Percentiles rank a stretch among this genome's conserved stretches.
Evolutionary conservation across 2,888 invertebrate species (phyloP).

Genomic region (Athalia rosae): DNA sequence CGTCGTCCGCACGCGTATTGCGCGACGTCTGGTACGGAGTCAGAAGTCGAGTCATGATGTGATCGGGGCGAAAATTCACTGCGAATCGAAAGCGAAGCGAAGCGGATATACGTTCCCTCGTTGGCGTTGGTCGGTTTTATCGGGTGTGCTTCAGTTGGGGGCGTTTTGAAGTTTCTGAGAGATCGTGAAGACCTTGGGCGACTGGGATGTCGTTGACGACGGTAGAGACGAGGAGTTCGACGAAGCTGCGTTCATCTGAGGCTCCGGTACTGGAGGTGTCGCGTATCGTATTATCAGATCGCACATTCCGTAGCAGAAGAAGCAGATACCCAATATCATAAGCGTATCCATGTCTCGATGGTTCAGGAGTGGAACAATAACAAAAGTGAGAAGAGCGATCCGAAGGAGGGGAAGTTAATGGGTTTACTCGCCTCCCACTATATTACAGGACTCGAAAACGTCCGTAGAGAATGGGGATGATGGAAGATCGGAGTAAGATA

Average conservation of each 20-base stretch:
- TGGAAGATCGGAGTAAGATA: too few species aligned
- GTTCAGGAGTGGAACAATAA: not conserved
- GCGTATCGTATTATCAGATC: conserved; percentile 75
- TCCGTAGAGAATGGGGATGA: too few species aligned
- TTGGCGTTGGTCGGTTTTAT: not conserved
- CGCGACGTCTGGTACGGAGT: conserved; percentile 16
- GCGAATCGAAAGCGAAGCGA: conserved; percentile 19
- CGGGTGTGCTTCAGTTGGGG: not conserved
- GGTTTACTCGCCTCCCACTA: not conserved
- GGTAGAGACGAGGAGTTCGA: conserved; percentile 61
- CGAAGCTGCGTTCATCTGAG: conserved; percentile 53
- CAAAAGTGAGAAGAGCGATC: not conserved
- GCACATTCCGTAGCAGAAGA: conserved; percentile 81
- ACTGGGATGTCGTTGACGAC: conserved; percentile 61
- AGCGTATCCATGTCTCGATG: conserved; percentile 78
- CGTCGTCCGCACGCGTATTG: conserved; percentile 10
- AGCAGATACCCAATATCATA: conserved; percentile 80
- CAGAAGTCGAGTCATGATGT: conserved; percentile 28
- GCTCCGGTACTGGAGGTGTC: conserved; percentile 61
- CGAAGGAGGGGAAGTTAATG: not conserved
- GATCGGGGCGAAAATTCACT: not conserved
- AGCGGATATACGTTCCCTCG: not conserved
- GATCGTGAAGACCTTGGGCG: conserved; percentile 72
- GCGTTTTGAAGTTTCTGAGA: conserved; percentile 61
- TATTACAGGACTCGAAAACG: too few species aligned